Evolutionary conservation across 1,140 invertebrate species (phyloP), one percentile per base, ranked within the genome.

Genomic region (Dermatophagoides farinae): DNA sequence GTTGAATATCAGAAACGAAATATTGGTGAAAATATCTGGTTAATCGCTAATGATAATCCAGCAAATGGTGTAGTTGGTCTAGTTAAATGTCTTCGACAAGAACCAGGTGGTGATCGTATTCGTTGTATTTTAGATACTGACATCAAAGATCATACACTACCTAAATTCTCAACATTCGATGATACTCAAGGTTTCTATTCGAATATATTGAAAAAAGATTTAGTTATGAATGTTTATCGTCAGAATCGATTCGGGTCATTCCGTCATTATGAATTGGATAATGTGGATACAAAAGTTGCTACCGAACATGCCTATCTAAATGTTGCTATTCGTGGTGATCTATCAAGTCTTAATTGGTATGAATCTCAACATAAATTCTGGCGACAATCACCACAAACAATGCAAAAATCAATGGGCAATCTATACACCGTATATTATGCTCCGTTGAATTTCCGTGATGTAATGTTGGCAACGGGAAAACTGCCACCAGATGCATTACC

Each of bases 401-500:
- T 69, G 63, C 61, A 57, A 55, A 54, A 71, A 44, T 64, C 70
- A 6, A 71, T 75, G 9, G 73, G 71, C 25, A 79, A 84, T 67
- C 72, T 91, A 1, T 96, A 89, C 72, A 77, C 75, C 62, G 89
- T 97, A 10, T 68, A 67, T 62, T 68, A 73, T 57, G 71, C 71
- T 58, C 64, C 64, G 11, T 57, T 65, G 14, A 65, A 65, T 38
- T 65, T 65, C 57, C 55, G 64, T 38, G 64, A 65, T 46, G 61
- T 65, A 37, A 65, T 65, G 64, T 58, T 97, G 65, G 91, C 92
- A 1, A 90, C 88, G 25, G 93, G 92, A 62, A 93, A 95, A 74
- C 76, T 97, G 40, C 85, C 90, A 37, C 88, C 89, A 25, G 92
- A 97, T 76, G 88, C 91, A 44, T 77, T 97, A 41, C 91, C 92